phyloP scores from a whole-genome alignment of 2,888 invertebrate species.

The Thera obeliscata region DNA sequence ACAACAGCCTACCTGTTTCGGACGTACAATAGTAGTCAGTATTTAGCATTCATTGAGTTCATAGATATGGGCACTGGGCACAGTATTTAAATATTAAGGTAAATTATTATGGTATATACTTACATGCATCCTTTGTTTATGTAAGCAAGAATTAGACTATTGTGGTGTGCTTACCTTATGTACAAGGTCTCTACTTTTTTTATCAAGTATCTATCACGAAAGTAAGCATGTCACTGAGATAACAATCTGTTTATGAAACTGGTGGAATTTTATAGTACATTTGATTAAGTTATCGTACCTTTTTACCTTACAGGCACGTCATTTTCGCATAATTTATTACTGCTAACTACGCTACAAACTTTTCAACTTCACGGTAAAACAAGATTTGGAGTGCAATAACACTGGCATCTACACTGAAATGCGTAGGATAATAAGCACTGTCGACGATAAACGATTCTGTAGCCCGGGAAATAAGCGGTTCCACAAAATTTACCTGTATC shows the following conservation, averaged over 20 bases:
- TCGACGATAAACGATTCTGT: constrained; percentile 1
- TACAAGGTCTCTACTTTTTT: neutral
- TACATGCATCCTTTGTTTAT: too few relatives aligned
- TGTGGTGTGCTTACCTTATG: neutral
- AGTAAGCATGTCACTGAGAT: constrained; percentile 13
- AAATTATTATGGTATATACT: too few relatives aligned
- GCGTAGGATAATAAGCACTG: constrained; percentile 25
- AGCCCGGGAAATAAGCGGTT: constrained; percentile 24
- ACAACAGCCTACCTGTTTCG: too few relatives aligned
- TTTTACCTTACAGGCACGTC: constrained; percentile 34
- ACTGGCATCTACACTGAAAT: neutral
- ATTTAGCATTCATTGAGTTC: too few relatives aligned
- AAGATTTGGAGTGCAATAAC: constrained; percentile 24
- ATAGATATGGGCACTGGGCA: too few relatives aligned
- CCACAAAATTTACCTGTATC: constrained; percentile 63
- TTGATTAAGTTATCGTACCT: constrained; percentile 7
- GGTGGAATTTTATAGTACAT: neutral
- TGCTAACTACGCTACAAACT: constrained; percentile 23
- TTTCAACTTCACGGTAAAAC: constrained; percentile 16
- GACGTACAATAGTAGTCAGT: too few relatives aligned
- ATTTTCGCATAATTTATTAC: constrained; percentile 37
- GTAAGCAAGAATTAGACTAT: neutral
- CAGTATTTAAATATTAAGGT: too few relatives aligned
- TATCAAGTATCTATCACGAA: neutral
- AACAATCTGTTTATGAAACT: constrained; percentile 1